A percentile compares a stretch with the other conserved stretches of the same genome.
Evolutionary conservation across 2,797 vertebrate species (phyloP).

Genomic region (Hyperoplus lanceolatus): DNA sequence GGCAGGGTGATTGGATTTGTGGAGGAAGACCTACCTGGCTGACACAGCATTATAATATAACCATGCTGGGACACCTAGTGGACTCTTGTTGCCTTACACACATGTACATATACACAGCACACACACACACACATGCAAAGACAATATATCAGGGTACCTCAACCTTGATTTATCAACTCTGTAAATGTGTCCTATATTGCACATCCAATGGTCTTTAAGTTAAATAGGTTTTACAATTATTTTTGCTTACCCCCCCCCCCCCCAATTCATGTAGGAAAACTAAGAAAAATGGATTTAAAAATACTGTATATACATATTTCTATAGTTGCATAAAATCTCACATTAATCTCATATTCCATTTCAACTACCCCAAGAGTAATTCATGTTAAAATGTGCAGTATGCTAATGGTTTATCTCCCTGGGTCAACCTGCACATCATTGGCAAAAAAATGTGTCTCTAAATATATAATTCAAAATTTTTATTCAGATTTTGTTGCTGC

Average conservation of each 20-base stretch:
- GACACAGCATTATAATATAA: slow-evolving; percentile 37
- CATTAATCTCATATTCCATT: not conserved
- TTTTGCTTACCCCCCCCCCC: no score
- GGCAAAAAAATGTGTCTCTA: not conserved
- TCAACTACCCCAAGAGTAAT: not conserved
- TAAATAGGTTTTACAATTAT: no score
- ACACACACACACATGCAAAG: not conserved
- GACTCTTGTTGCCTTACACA: slow-evolving; percentile 47
- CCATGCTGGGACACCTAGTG: slow-evolving; percentile 77
- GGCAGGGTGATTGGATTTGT: slow-evolving; percentile 58
- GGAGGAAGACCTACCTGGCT: slow-evolving; percentile 59
- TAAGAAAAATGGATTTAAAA: no score
- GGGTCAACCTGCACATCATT: not conserved
- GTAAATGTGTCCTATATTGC: not conserved
- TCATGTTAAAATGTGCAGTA: not conserved
- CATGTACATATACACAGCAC: slow-evolving; percentile 3
- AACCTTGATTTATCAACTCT: not conserved
- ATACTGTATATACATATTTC: not conserved
- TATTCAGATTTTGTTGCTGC: not conserved
- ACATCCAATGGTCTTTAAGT: not conserved
- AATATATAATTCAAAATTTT: not conserved
- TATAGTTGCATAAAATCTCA: not conserved
- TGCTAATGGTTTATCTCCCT: not conserved
- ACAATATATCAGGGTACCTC: not conserved
- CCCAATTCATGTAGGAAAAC: not conserved